These are phyloP conservation scores for Plebejus anna DNA, from an alignment of 2,888 invertebrate species.

Conservation along the genomic window DNA sequence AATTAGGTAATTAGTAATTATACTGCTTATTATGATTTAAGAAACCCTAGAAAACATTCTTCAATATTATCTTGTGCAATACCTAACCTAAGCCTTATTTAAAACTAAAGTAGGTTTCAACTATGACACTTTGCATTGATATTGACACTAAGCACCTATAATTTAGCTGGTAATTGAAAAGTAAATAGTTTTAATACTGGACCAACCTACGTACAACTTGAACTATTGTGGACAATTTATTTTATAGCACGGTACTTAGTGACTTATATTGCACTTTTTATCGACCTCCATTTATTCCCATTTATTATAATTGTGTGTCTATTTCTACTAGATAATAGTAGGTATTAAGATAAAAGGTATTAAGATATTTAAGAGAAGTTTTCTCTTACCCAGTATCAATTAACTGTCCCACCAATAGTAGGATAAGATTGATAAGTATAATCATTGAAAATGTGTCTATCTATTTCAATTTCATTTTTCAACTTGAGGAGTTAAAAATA, in stretches of 20 bases:
- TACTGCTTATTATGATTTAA: too few relatives aligned
- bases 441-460: neutral
- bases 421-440: too few relatives aligned
- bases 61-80: neutral
- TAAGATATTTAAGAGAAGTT: too few relatives aligned
- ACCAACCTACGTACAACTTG: conserved; percentile 5
- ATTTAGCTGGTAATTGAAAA: neutral
- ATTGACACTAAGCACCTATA: neutral
- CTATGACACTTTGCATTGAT: conserved; percentile 9
- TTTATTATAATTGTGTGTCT: neutral
- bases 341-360: too few relatives aligned
- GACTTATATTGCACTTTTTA: neutral
- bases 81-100: neutral
- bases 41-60: neutral
- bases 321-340: neutral
- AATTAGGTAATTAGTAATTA: neutral
- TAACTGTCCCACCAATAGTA: neutral
- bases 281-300: neutral
- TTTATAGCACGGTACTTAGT: neutral
- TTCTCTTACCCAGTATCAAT: neutral
- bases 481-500: neutral
- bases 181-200: neutral
- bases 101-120: neutral
- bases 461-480: neutral
- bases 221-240: conserved; percentile 2